A percentile compares a stretch with the other conserved stretches of the same genome.
These are phyloP conservation scores for Campaea margaritaria DNA, from an alignment of 2,888 invertebrate species.

Conservation along the genomic window DNA sequence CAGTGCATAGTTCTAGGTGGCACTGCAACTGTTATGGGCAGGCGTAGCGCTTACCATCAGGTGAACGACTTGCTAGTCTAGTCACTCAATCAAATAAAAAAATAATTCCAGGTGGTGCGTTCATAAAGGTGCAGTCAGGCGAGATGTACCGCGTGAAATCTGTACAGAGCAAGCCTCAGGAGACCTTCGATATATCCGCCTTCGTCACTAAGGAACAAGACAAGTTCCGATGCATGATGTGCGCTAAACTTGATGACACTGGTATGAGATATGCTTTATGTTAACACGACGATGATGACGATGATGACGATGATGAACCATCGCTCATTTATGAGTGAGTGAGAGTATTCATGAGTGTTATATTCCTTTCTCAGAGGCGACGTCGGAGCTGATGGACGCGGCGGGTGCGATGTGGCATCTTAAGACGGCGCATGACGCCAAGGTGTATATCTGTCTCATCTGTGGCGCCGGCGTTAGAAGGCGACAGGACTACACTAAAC, in stretches of 20 bases:
- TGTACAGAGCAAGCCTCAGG: constrained; percentile 54
- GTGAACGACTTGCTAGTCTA: too few relatives aligned
- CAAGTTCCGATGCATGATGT: constrained; percentile 63
- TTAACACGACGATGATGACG: too few relatives aligned
- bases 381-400: constrained; percentile 72
- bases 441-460: constrained; percentile 89
- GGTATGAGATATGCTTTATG: not conserved
- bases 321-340: too few relatives aligned
- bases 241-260: constrained; percentile 32
- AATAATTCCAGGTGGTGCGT: constrained; percentile 66
- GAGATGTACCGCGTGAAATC: constrained; percentile 77
- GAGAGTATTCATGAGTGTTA: too few relatives aligned
- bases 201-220: constrained; percentile 53
- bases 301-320: not conserved
- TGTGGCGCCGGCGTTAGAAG: constrained; percentile 88
- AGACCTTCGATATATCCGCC: constrained; percentile 35
- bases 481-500: constrained; percentile 86
- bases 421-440: constrained; percentile 85
- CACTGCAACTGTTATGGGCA: too few relatives aligned
- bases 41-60: too few relatives aligned
- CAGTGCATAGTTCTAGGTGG: too few relatives aligned
- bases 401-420: constrained; percentile 87
- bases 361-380: constrained; percentile 12
- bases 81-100: too few relatives aligned
- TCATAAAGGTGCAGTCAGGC: constrained; percentile 75